Base-by-base conservation (phyloP, 1,140 invertebrate genomes). In the Diabrotica virgifera region DNA sequence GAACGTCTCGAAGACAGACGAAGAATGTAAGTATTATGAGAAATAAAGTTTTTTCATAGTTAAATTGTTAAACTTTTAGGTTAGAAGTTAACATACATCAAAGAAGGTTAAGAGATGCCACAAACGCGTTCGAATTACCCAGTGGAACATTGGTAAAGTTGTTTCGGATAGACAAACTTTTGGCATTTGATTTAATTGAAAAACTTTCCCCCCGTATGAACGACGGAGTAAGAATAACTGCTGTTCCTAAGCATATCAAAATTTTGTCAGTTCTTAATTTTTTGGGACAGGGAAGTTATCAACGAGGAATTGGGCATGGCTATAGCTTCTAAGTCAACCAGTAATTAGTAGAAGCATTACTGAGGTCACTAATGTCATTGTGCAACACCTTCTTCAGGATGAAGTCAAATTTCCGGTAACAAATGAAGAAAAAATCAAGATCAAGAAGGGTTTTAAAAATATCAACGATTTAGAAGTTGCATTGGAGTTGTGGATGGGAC, bases 261-360 rank as follows among this genome's bases (percentile, higher is more conserved):
- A 24, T 55, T 55, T 55, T 55, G 14, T 14, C 9, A 10, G 14
- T 9, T 13, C 35, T 55, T 11, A 55, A 55, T 14, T 55, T 55
- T 24, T 55, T 55, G 12, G 53, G 53, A 13, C 53, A 55, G 10
- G 53, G 53, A 13, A 13, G 53, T 24, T 55, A 55, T 55, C 53
- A 55, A 55, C 11, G 12, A 9, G 12, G 9, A 13, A 35, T 24
- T 13, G 53, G 53, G 24, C 11, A n/a, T 13, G 14, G 5, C 9
- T 55, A 13, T 35, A n/a, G 24, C 35, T 55, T 10, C 9, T 55
- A 14, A 55, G 53, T 14, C 53, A 55, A 55, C 53, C 53, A 14
- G 11, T n/a, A 5, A 14, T 55, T 14, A 55, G 53, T 35, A n/a
- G 12, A 13, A 13, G 53, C 24, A 35, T 55, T 13, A 5, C 5